Base-by-base conservation (phyloP, 2,113 vertebrate species). In the Notothenia rossii region DNA sequence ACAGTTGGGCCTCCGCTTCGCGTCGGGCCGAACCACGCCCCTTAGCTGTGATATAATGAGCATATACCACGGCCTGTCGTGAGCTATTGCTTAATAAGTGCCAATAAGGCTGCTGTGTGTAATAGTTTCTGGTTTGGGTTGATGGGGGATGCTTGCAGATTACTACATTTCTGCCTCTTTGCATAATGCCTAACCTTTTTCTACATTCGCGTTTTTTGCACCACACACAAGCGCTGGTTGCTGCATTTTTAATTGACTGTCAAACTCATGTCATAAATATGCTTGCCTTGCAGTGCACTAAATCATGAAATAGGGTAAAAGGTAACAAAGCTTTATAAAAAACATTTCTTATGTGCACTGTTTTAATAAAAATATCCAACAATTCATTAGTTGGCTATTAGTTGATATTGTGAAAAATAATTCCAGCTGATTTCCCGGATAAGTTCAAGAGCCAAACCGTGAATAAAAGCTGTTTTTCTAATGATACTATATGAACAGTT, bases 401-500 rank as follows among this genome's bases (percentile, higher is more conserved):
- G 54, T 29, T 78, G 9, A 33, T 29, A 6, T 60, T 33, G 62
- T 25, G n/a, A 1, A 18, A 12, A 2, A 29, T 54, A 13, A 65
- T 46, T 45, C 33, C 3, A n/a, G 1, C 11, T 45, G 5, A 40
- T n/a, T 60, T 36, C 5, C 53, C 5, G 9, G 1, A 46, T 2
- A 48, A 51, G 1, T 11, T 7, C 20, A 1, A 7, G 4, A 20
- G 6, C 22, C 22, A 51, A 51, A 29, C 11, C 1, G 5, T 40
- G 36, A 17, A 36, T n/a, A 46, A 55, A 73, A 82, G 64, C 76
- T 78, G 0, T 58, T 40, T 29, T 29, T 29, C 29, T 29, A 29
- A 29, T 29, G 29, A 29, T 29, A 29, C 29, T 29, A 29, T 29
- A 29, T 29, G 29, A 29, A 29, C 29, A 29, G 29, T 29, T 29